Conservation (phyloP, 2,797 vertebrate species). For the Ctenopoma multispine region DNA sequence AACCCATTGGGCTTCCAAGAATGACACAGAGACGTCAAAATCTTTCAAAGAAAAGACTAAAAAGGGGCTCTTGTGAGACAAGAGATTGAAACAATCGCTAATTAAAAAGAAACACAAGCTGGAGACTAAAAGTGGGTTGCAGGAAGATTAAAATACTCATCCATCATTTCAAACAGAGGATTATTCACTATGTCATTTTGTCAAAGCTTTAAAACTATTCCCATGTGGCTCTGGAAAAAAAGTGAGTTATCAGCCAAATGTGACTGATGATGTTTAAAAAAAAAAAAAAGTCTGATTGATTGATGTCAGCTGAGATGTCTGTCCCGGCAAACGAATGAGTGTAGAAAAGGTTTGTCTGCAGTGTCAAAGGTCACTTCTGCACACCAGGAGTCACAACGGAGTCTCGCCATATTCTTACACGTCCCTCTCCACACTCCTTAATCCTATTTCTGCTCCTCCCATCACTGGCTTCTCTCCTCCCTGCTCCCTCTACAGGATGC, state of each 20-base stretch:
- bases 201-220: conserved; percentile 39
- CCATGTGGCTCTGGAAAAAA: conserved; percentile 23
- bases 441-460: conserved; percentile 51
- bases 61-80: conserved; percentile 13
- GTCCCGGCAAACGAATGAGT: conserved; percentile 16
- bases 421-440: conserved; percentile 41
- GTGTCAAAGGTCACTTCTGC: conserved; percentile 73
- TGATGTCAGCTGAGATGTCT: conserved; percentile 69
- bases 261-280: background rate
- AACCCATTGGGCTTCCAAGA: conserved; percentile 6
- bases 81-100: conserved; percentile 26
- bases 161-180: conserved; percentile 8
- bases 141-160: conserved; percentile 31
- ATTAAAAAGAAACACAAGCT: conserved; percentile 17
- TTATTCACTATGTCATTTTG: conserved; percentile 58
- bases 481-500: conserved; percentile 14
- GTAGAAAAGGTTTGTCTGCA: conserved; percentile 35
- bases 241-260: conserved; percentile 12
- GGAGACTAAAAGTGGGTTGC: conserved; percentile 25
- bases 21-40: background rate
- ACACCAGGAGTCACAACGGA: conserved; percentile 37
- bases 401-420: conserved; percentile 58
- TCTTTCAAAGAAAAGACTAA: conserved; percentile 8
- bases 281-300: conserved; percentile 19
- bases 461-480: conserved; percentile 58